phyloP scores from a whole-genome alignment of 2,113 vertebrate species.

The Ranitomeya imitator region DNA sequence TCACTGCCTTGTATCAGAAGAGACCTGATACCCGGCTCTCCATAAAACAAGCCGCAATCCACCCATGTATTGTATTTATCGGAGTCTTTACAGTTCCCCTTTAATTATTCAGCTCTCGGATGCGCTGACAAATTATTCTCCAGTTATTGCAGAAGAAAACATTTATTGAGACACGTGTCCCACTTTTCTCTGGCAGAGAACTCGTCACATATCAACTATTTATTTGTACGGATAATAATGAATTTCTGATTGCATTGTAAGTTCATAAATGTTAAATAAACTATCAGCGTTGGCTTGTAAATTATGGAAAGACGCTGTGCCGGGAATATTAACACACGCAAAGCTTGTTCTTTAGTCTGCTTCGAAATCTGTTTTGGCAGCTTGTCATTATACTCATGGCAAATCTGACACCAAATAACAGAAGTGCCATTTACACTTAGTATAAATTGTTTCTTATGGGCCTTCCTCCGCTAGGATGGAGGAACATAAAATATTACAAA shows the following conservation, averaged over 20 bases:
- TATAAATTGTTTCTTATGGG: conserved; percentile 75
- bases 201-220: conserved; percentile 99
- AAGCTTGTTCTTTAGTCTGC: conserved; percentile 77
- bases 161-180: conserved; percentile 47
- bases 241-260: conserved; percentile 97
- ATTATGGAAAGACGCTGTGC: conserved; percentile 95
- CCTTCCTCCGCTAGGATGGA: conserved; percentile 62
- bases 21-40: conserved; percentile 3
- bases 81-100: conserved; percentile 22
- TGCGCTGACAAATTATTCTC: conserved; percentile 46
- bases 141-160: conserved; percentile 46
- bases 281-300: conserved; percentile 99
- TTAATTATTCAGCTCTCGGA: conserved; percentile 53
- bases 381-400: conserved; percentile 78
- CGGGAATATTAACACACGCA: conserved; percentile 95
- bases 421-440: conserved; percentile 83
- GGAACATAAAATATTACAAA: conserved; percentile 6
- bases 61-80: conserved; percentile 10
- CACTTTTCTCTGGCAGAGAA: conserved; percentile 59
- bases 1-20: neutral
- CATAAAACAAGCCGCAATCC: neutral
- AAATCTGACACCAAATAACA: conserved; percentile 82
- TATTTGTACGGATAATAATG: conserved; percentile 99
- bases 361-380: conserved; percentile 83
- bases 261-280: conserved; percentile 99